Percentiles rank a stretch among this genome's conserved stretches.
Evolutionary conservation across 2,113 vertebrate species (phyloP).

Genomic region (Psophia crepitans): DNA sequence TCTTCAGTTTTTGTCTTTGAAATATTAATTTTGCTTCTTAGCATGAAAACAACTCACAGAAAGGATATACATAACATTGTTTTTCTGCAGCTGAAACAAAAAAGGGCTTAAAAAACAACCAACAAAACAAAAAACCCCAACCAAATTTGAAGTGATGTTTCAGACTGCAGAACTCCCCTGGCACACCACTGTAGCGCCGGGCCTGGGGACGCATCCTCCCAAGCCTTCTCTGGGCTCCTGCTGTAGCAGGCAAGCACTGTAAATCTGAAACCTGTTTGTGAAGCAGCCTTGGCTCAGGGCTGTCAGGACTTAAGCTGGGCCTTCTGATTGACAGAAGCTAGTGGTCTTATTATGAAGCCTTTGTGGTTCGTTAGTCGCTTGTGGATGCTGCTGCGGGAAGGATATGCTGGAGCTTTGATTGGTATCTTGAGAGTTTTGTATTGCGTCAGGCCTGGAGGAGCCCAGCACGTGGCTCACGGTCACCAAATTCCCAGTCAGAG

Average conservation of each 20-base stretch:
- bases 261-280: background rate
- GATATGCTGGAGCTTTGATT: background rate
- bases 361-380: background rate
- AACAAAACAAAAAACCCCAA: background rate
- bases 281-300: background rate
- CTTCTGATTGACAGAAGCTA: background rate
- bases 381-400: background rate
- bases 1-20: background rate
- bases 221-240: background rate
- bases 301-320: background rate
- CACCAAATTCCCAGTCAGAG: background rate
- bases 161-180: background rate
- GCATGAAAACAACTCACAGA: background rate
- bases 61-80: rapidly evolving
- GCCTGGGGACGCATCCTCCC: rapidly evolving
- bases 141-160: background rate
- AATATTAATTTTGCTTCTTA: background rate
- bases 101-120: background rate
- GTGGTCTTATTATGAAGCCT: background rate
- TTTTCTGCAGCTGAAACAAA: background rate
- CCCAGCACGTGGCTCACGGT: background rate
- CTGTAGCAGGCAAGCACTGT: background rate
- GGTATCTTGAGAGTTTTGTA: background rate
- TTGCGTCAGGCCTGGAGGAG: background rate
- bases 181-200: background rate